Percentiles rank a stretch among this genome's conserved stretches.
phyloP scores from a whole-genome alignment of 2,888 invertebrate genomes.

The Scaptomyza reducta region DNA sequence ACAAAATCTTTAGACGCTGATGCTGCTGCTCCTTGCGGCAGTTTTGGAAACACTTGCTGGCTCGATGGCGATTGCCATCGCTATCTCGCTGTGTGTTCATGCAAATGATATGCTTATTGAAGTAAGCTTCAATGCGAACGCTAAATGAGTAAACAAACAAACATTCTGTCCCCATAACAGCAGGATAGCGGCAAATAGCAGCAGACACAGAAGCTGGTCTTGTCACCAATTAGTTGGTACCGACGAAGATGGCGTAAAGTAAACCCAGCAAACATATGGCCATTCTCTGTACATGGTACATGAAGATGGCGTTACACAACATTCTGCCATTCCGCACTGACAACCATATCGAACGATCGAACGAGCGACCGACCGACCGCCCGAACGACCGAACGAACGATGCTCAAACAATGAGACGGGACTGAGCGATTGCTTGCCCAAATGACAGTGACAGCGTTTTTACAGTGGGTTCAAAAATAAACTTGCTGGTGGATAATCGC shows the following conservation, averaged over 20 bases:
- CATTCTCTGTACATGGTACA: slow-evolving; percentile 10
- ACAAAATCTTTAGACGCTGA: slow-evolving; percentile 14
- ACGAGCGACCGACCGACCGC: background rate
- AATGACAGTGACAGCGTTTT: slow-evolving; percentile 11
- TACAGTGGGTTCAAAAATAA: slow-evolving; percentile 10
- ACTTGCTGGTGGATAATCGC: background rate
- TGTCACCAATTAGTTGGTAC: slow-evolving; percentile 49
- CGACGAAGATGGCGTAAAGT: background rate
- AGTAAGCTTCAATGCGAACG: slow-evolving; percentile 47
- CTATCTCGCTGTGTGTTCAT: slow-evolving; percentile 7
- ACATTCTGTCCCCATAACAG: slow-evolving; percentile 5
- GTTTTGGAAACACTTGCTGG: slow-evolving; percentile 9
- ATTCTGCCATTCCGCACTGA: background rate
- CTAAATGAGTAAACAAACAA: slow-evolving; percentile 62
- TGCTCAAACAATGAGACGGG: slow-evolving; percentile 6
- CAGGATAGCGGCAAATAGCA: background rate
- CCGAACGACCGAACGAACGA: background rate
- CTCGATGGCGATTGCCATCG: background rate
- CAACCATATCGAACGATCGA: background rate
- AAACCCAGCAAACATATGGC: slow-evolving; percentile 22
- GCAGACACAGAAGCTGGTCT: slow-evolving; percentile 14
- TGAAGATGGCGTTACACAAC: slow-evolving; percentile 2
- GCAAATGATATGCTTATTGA: slow-evolving; percentile 67
- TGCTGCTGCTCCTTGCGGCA: slow-evolving; percentile 4
- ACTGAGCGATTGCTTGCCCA: slow-evolving; percentile 28